Percentiles rank a stretch among this genome's conserved stretches.
phyloP scores from a whole-genome alignment of 23 tunicate genomes.

The Clavelina lepadiformis region DNA sequence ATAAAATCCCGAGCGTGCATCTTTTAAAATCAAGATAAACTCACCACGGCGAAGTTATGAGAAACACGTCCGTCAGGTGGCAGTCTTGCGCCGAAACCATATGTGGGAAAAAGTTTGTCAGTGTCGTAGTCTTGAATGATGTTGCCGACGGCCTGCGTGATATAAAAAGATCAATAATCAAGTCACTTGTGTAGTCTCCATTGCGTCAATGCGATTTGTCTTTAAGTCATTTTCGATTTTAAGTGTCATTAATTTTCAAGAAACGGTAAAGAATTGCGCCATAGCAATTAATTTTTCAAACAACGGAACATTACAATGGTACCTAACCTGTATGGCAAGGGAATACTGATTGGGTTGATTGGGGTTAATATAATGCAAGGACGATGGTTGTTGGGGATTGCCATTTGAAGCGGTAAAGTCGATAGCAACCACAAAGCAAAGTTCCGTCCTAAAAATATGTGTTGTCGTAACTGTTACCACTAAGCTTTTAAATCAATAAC shows the following conservation, averaged over 20 bases:
- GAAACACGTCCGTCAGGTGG: conserved; percentile 93
- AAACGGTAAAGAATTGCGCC: no score
- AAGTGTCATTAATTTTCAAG: no score
- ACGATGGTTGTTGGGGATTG: conserved; percentile 59
- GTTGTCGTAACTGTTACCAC: no score
- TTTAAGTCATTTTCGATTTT: no score
- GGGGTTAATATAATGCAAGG: conserved; percentile 80
- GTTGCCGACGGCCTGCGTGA: conserved; percentile 75
- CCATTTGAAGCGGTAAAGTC: conserved; percentile 95
- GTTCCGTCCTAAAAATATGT: conserved; percentile 47
- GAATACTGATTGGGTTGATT: conserved; percentile 80
- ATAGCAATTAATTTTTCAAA: no score
- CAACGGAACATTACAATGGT: no score
- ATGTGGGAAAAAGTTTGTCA: conserved; percentile 86
- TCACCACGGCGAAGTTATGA: conserved; percentile 82
- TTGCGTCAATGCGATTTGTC: no score
- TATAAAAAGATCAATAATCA: background rate
- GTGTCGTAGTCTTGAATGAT: conserved; percentile 90
- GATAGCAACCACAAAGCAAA: conserved; percentile 89
- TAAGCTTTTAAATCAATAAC: background rate
- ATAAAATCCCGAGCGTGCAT: no score
- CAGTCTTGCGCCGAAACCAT: conserved; percentile 91
- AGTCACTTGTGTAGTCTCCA: no score
- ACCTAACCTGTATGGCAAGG: conserved; percentile 81
- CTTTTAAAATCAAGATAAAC: no score